These are phyloP conservation scores for Decapterus maruadsi DNA, from an alignment of 2,797 vertebrate genomes.

Conservation along the genomic window DNA sequence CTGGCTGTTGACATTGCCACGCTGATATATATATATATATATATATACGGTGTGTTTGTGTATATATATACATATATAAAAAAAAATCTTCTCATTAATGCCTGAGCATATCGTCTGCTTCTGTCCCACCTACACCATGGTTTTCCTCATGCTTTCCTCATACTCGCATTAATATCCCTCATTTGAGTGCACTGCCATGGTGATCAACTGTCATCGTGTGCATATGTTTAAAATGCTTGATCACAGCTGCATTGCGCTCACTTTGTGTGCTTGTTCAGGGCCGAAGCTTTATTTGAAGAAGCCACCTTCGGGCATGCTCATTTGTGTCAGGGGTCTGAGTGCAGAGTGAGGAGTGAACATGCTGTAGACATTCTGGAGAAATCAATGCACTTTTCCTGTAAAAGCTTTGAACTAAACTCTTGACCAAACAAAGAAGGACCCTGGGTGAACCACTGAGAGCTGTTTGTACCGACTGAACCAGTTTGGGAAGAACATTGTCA, in stretches of 20 bases:
- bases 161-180: conserved; percentile 71
- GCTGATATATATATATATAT: conserved; percentile 28
- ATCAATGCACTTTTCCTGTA: conserved; percentile 47
- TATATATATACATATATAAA: no score
- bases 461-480: conserved; percentile 40
- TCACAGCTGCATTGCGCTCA: conserved; percentile 58
- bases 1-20: conserved; percentile 68
- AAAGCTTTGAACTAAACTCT: conserved; percentile 48
- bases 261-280: conserved; percentile 48
- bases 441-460: conserved; percentile 25
- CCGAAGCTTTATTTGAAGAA: conserved; percentile 55
- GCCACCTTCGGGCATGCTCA: conserved; percentile 42
- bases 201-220: conserved; percentile 33
- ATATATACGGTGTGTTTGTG: no score
- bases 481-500: conserved; percentile 20
- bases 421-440: conserved; percentile 29
- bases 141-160: conserved; percentile 77
- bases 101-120: conserved; percentile 74
- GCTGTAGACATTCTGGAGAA: conserved; percentile 34
- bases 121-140: conserved; percentile 60
- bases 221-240: conserved; percentile 47
- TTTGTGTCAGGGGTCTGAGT: conserved; percentile 64
- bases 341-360: conserved; percentile 35
- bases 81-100: conserved; percentile 54
- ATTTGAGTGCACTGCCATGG: conserved; percentile 49